Evolutionary conservation across 2,888 invertebrate species (phyloP), one percentile per base, ranked within the genome.

Genomic region (Rhodophaea formosa): DNA sequence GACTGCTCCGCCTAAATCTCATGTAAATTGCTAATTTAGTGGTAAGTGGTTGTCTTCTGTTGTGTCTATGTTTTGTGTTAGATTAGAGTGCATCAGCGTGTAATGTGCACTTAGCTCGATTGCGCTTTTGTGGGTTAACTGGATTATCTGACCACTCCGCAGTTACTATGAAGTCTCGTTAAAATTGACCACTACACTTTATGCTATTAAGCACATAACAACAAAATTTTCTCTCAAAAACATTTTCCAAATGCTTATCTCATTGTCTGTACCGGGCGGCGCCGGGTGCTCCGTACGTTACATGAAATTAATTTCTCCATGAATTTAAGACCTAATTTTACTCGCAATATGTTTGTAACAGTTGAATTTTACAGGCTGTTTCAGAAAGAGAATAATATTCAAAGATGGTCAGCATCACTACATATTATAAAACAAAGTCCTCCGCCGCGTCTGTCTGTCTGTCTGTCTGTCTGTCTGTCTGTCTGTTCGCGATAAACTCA

Each of bases 101-200:
- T 46, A 46, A 46, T 46, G 29, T 10, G 46, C 46, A 46, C 46
- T 46, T n/a, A 46, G 46, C 46, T n/a, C 12, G 46, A 46, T 49
- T 49, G 49, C 32, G 15, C 30, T 49, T 47, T 32, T 49, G 49
- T 49, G 47, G 32, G 32, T 8, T 49, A 49, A 32, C 32, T 49
- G 32, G 6, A 32, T 49, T 49, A 49, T 49, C 47, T 49, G 15
- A 15, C 49, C 32, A 14, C 32, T 49, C 47, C 29, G 1, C 8
- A 39, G 12, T 39, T n/a, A 3, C 15, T 32, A 8, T 14, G 23
- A 49, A 32, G 10, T 46, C 49, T 49, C 32, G 32, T 49, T 15
- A 14, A 32, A 32, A 49, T 32, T 32, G 32, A 14, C 15, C 10
- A 32, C 32, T 32, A 39, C 1, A n/a, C n/a, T 39, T 39, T 23